Conservation (phyloP, 1,140 invertebrate genomes). For the Palaemon carinicauda region DNA sequence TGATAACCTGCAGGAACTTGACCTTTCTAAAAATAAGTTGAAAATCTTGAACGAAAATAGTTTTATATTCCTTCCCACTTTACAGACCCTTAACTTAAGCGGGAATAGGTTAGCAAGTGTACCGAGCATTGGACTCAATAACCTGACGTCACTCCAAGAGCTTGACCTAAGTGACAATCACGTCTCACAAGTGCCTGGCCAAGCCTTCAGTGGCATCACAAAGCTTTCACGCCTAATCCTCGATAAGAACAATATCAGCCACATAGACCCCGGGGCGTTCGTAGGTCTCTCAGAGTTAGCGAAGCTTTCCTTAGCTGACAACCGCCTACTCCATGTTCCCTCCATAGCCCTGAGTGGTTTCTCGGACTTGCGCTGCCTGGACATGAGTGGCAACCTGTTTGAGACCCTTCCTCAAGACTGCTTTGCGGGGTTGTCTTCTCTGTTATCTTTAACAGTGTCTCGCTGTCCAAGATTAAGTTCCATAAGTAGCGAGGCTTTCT, state of each 20-base stretch:
- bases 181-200: conserved; percentile 57
- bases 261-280: conserved; percentile 73
- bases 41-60: conserved; percentile 73
- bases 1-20: conserved; percentile 81
- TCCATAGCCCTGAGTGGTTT: conserved; percentile 71
- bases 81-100: conserved; percentile 62
- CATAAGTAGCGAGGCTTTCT: conserved; percentile 75
- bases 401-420: conserved; percentile 47
- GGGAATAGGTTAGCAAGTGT: conserved; percentile 61
- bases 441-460: conserved; percentile 35
- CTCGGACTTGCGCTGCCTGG: conserved; percentile 78
- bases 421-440: conserved; percentile 31
- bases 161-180: conserved; percentile 57
- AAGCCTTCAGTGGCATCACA: conserved; percentile 54
- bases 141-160: conserved; percentile 58
- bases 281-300: conserved; percentile 77
- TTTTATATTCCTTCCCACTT: conserved; percentile 61
- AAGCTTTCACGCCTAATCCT: conserved; percentile 52
- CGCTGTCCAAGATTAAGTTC: conserved; percentile 45
- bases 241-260: conserved; percentile 57
- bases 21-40: conserved; percentile 87
- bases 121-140: conserved; percentile 56
- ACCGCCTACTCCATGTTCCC: conserved; percentile 79
- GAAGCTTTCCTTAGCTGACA: conserved; percentile 85
- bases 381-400: conserved; percentile 72